Evolutionary conservation across 2,797 vertebrate species (phyloP).

Genomic region (Cynodonichthys magdalenae): DNA sequence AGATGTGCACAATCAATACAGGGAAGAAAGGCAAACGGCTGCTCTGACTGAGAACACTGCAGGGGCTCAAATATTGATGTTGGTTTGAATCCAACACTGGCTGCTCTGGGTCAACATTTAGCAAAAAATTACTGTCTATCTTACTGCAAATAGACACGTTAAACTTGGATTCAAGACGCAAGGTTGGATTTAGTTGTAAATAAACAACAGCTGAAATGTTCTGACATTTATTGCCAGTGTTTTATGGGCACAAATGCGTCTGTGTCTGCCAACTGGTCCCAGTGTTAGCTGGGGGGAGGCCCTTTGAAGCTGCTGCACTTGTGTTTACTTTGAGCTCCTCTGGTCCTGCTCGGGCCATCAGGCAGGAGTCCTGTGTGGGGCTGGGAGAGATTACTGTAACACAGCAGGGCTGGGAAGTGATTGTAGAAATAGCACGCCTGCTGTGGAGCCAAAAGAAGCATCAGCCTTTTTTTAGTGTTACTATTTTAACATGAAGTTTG

Average conservation of each 20-base stretch:
- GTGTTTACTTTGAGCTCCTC: slow-evolving; percentile 59
- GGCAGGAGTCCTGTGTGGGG: slow-evolving; percentile 54
- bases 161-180: slow-evolving; percentile 5
- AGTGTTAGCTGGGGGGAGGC: slow-evolving; percentile 50
- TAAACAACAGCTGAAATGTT: slow-evolving; percentile 16
- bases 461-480: slow-evolving; percentile 1
- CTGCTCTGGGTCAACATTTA: neutral
- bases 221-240: slow-evolving; percentile 33
- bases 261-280: slow-evolving; percentile 38
- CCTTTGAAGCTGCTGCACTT: slow-evolving; percentile 62
- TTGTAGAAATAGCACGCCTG: slow-evolving; percentile 53
- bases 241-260: slow-evolving; percentile 37
- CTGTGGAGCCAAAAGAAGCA: slow-evolving; percentile 47
- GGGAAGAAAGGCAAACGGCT: slow-evolving; percentile 48
- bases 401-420: slow-evolving; percentile 59
- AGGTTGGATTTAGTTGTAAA: slow-evolving; percentile 6
- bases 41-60: slow-evolving; percentile 21
- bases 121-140: neutral
- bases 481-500: neutral
- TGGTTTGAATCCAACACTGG: slow-evolving; percentile 28
- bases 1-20: slow-evolving; percentile 74
- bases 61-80: slow-evolving; percentile 34
- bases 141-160: neutral
- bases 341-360: slow-evolving; percentile 54
- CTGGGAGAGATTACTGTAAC: slow-evolving; percentile 42